These are phyloP conservation scores for Hylia prasina DNA, from an alignment of 2,113 vertebrate genomes.

Conservation along the genomic window DNA sequence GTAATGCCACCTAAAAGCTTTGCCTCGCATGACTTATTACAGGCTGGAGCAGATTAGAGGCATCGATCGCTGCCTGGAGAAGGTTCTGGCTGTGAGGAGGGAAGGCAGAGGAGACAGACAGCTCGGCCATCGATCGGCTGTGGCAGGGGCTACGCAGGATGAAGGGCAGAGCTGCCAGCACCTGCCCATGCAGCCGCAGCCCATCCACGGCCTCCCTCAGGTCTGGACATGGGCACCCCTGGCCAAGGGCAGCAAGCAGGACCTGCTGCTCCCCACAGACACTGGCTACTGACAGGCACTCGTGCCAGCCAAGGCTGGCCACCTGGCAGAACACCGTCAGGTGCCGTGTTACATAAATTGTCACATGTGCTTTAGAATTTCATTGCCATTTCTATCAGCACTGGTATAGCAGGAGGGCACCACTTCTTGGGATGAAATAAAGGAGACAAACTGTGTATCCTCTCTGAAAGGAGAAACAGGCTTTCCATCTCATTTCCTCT, in stretches of 20 bases:
- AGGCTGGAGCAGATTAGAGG: slow-evolving; percentile 92
- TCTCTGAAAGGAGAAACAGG: background rate
- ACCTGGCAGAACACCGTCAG: background rate
- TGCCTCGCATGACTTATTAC: slow-evolving; percentile 87
- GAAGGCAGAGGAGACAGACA: slow-evolving; percentile 70
- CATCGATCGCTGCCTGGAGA: slow-evolving; percentile 89
- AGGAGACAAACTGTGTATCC: background rate
- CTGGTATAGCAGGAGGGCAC: background rate
- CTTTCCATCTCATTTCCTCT: background rate
- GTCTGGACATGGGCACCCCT: background rate
- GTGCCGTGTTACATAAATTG: background rate
- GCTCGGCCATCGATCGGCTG: slow-evolving; percentile 80
- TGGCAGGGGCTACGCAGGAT: slow-evolving; percentile 69
- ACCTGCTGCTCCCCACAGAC: background rate
- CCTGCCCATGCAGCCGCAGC: background rate
- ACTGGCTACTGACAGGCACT: background rate
- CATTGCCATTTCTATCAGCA: background rate
- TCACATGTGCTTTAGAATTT: background rate
- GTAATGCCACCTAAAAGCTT: slow-evolving; percentile 84
- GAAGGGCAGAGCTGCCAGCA: slow-evolving; percentile 73
- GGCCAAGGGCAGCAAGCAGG: background rate
- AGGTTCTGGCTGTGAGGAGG: slow-evolving; percentile 77
- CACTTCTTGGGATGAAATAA: background rate
- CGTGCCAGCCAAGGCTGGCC: background rate
- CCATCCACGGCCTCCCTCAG: background rate